Percentiles rank a stretch among this genome's conserved stretches.
phyloP scores from a whole-genome alignment of 2,888 invertebrate genomes.

The Drosophila dives region DNA sequence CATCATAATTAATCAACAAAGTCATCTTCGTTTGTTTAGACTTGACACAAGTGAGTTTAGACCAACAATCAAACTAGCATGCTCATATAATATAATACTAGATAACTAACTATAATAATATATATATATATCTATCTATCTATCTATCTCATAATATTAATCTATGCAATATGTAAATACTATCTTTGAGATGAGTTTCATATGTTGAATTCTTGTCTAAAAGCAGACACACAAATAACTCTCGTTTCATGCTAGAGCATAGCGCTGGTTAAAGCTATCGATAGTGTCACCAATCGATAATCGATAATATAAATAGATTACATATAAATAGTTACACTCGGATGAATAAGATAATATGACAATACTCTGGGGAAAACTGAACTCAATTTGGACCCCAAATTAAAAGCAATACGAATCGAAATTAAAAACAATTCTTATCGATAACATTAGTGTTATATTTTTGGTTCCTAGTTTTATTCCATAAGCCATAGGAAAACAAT shows the following conservation, averaged over 20 bases:
- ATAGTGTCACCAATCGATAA: conserved; percentile 10
- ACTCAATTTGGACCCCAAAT: not conserved
- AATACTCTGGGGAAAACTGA: not conserved
- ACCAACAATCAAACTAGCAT: conserved; percentile 50
- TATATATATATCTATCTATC: not conserved
- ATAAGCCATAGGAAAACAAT: not conserved
- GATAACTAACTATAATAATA: not conserved
- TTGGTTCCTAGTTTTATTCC: not conserved
- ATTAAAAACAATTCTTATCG: not conserved
- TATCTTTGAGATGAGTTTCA: not conserved
- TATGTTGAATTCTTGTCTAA: conserved; percentile 15
- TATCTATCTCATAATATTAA: not conserved
- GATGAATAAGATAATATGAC: not conserved
- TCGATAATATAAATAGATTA: not conserved
- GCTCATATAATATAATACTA: conserved; percentile 27
- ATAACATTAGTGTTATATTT: not conserved
- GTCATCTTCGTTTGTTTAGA: conserved; percentile 79
- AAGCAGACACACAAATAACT: not conserved
- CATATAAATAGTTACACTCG: not conserved
- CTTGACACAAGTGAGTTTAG: conserved; percentile 77
- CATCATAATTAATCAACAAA: conserved; percentile 73
- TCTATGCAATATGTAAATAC: not conserved
- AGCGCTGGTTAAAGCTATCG: not conserved
- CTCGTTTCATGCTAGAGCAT: conserved; percentile 8
- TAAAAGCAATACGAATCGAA: not conserved